phyloP scores from a whole-genome alignment of 2,888 invertebrate genomes.

The Synergus gifuensis region DNA sequence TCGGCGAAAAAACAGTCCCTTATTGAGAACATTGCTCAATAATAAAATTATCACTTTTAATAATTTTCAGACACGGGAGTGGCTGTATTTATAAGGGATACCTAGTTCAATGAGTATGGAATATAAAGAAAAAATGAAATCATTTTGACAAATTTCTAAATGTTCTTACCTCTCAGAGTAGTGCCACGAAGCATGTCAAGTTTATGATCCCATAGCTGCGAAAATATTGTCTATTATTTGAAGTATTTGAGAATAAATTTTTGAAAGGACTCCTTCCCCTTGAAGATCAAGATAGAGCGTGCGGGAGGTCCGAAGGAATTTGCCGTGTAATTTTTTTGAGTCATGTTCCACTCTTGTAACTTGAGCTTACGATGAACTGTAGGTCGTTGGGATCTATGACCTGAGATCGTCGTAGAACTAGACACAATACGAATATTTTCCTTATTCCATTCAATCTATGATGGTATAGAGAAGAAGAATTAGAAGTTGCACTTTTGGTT shows the following conservation, averaged over 20 bases:
- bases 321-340: conserved; percentile 74
- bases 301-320: conserved; percentile 75
- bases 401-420: conserved; percentile 59
- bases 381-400: conserved; percentile 66
- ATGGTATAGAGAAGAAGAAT: not conserved
- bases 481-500: not conserved
- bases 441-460: conserved; percentile 54
- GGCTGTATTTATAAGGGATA: not conserved
- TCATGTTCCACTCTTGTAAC: conserved; percentile 68
- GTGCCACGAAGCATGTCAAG: not conserved
- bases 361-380: conserved; percentile 67
- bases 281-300: conserved; percentile 47
- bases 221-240: not conserved
- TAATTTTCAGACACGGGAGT: not conserved
- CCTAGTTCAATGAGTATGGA: not conserved
- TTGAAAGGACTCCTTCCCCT: not conserved
- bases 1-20: not conserved
- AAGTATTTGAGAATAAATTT: not conserved
- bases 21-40: not conserved
- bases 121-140: not conserved
- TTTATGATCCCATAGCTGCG: not conserved
- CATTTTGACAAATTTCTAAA: not conserved
- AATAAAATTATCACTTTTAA: not conserved
- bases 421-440: conserved; percentile 53
- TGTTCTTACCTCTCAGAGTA: not conserved